phyloP scores from a whole-genome alignment of 2,113 vertebrate genomes.

The Echinops telfairi region DNA sequence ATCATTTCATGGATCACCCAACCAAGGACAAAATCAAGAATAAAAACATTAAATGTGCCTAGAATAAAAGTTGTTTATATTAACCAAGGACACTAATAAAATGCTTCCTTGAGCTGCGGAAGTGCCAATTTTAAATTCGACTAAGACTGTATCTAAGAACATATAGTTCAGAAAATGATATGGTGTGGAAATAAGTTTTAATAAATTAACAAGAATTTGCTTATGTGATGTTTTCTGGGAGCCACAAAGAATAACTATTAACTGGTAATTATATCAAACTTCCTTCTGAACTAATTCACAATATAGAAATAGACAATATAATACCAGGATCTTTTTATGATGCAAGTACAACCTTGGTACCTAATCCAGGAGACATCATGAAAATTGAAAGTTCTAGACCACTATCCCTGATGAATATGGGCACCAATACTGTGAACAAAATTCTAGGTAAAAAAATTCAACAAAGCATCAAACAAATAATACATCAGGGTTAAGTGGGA shows the following conservation, averaged over 20 bases:
- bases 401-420: no score
- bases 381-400: no score
- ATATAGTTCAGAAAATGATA: neutral
- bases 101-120: neutral
- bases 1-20: neutral
- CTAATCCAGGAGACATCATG: no score
- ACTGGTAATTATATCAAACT: neutral
- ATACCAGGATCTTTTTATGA: no score
- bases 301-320: no score
- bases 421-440: no score
- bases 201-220: neutral
- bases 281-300: neutral
- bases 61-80: neutral
- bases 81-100: neutral
- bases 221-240: neutral
- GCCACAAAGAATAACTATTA: neutral
- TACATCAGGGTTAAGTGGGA: no score
- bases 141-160: neutral
- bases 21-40: slow-evolving; percentile 17
- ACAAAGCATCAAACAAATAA: no score
- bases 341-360: no score
- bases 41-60: neutral
- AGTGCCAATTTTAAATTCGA: neutral
- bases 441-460: no score
- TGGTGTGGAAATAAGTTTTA: neutral